Conservation (phyloP, 2,113 vertebrate species). For the Rhodinocichla rosea region DNA sequence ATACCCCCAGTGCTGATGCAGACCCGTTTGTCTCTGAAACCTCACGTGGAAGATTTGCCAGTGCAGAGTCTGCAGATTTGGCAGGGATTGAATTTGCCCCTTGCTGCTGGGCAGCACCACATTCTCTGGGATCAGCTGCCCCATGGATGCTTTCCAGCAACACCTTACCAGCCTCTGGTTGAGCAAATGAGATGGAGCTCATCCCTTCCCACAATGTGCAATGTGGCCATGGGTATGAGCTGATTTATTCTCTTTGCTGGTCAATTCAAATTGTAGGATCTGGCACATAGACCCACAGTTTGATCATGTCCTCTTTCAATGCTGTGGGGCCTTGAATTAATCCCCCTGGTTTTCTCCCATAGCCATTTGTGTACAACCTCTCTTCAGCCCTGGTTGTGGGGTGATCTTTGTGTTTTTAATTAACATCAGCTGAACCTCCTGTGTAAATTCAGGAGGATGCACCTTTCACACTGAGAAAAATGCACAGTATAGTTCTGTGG, state of each 20-base stretch:
- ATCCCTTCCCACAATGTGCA: not conserved
- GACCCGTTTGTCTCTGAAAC: not conserved
- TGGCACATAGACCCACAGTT: not conserved
- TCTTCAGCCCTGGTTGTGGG: not conserved
- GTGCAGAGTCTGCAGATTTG: not conserved
- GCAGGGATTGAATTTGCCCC: not conserved
- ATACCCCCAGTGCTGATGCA: not conserved
- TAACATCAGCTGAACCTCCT: rapidly evolving
- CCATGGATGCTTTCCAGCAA: not conserved
- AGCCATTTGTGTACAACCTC: not conserved
- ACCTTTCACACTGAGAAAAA: not conserved
- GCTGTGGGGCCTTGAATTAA: not conserved
- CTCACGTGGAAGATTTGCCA: not conserved
- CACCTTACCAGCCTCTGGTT: not conserved
- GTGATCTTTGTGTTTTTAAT: not conserved
- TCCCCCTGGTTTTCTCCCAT: not conserved
- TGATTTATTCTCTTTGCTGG: not conserved
- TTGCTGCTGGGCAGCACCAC: not conserved
- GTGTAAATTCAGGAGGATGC: not conserved
- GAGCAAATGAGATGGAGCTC: not conserved
- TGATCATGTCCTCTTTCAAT: not conserved
- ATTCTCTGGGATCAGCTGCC: not conserved
- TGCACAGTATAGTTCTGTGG: not conserved
- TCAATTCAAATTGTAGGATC: not conserved
- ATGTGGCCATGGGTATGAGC: rapidly evolving